A percentile compares a stretch with the other conserved stretches of the same genome.
Evolutionary conservation across 2,797 vertebrate genomes (phyloP).

Genomic region (Pipistrellus pipistrellus): DNA sequence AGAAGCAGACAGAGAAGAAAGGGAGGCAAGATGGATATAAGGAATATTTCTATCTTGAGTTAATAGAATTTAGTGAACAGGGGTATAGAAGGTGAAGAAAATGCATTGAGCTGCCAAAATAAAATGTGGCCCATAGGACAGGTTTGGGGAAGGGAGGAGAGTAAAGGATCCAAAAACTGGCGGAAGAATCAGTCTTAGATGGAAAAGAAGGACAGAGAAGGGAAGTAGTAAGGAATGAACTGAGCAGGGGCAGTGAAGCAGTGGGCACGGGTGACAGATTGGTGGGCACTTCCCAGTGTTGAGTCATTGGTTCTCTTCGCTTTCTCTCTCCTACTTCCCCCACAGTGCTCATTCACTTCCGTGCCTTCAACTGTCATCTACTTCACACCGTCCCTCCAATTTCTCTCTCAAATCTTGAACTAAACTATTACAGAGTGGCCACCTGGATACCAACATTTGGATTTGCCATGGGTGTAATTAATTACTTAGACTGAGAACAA

Average conservation of each 20-base stretch:
- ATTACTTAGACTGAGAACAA: neutral
- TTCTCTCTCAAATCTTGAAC: neutral
- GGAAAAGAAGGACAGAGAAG: neutral
- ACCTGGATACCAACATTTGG: neutral
- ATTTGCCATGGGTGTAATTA: neutral
- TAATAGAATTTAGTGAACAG: neutral
- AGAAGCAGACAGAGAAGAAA: neutral
- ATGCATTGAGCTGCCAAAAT: neutral
- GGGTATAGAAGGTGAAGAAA: neutral
- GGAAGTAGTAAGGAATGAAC: neutral
- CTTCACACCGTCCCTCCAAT: neutral
- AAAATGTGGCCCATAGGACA: neutral
- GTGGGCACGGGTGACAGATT: accelerated
- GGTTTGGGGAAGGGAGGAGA: neutral
- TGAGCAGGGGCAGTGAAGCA: neutral
- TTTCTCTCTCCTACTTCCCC: neutral
- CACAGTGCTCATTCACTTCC: neutral
- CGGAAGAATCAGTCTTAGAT: neutral
- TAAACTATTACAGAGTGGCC: neutral
- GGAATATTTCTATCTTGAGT: neutral
- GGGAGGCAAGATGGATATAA: neutral
- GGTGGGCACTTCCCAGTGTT: neutral
- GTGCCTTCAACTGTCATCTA: neutral
- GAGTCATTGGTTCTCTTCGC: neutral
- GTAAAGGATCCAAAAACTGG: neutral